Base-by-base conservation (phyloP, 2,113 vertebrate genomes). In the Nematolebias whitei region DNA sequence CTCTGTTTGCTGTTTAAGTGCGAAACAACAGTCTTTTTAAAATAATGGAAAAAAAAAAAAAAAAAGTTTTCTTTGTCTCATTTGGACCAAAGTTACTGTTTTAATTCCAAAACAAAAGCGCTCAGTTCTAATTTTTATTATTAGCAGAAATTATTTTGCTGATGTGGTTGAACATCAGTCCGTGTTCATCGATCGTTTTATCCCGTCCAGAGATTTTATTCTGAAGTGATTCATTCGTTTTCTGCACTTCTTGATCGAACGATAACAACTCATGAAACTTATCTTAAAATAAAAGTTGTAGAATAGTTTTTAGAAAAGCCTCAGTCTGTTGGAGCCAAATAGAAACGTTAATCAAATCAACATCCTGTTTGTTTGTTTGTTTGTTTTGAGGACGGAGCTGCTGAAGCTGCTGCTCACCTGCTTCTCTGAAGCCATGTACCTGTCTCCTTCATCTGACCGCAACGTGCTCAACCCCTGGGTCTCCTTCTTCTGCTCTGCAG, bases 371-470 rank as follows among this genome's bases (percentile, higher is more conserved):
- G 13, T 29, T 29, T 29, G n/a, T n/a, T n/a, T n/a, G n/a, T 41
- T 7, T 48, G 1, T 66, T 50, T 61, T 49, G 80, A 99, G 98
- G 90, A 93, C 93, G 0, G 97, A 99, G 89, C 92, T 99, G 63
- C 86, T 99, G 85, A 98, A 98, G 84, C 68, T 99, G 63, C 87
- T 99, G 63, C 91, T 99, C 72, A 99, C 96, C 0, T 98, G 98
- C 80, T 99, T 99, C 91, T 99, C 98, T 0, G 98, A 99, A 87
- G 96, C 95, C 82, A 97, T 99, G 94, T 99, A 99, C 87, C 91
- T 98, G 39, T 93, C 95, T 15, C 97, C 96, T 0, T 92, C 95
- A 2, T 85, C 94, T 0, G 96, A 96, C 2, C 92, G 83, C 22
- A 86, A 49, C 68, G 90, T 85, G 39, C 26, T 88, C 73, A 98